Evolutionary conservation across 2,888 invertebrate genomes (phyloP).

Genomic region (Vanessa cardui): DNA sequence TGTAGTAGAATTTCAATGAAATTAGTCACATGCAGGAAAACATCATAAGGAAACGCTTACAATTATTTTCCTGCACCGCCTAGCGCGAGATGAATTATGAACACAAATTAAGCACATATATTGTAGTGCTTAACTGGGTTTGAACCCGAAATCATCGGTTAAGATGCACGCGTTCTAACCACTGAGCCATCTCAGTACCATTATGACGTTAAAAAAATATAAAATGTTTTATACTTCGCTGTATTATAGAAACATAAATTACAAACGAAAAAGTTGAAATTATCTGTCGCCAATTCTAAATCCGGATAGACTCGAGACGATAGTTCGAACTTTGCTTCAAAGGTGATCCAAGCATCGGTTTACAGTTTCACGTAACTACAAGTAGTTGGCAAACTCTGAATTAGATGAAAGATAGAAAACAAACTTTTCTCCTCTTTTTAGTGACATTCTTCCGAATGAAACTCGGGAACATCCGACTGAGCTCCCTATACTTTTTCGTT

Average conservation of each 20-base stretch:
- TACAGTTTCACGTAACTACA: slow-evolving; percentile 30
- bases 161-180: too few relatives aligned
- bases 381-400: slow-evolving; percentile 28
- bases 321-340: slow-evolving; percentile 33
- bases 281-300: slow-evolving; percentile 14
- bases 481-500: background rate
- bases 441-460: slow-evolving; percentile 8
- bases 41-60: too few relatives aligned
- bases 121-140: too few relatives aligned
- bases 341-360: slow-evolving; percentile 35
- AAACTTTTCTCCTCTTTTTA: slow-evolving; percentile 30
- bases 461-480: background rate
- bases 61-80: too few relatives aligned
- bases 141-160: too few relatives aligned
- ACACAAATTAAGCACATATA: too few relatives aligned
- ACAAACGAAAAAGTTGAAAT: background rate
- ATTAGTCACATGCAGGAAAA: too few relatives aligned
- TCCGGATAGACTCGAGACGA: slow-evolving; percentile 23
- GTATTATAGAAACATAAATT: background rate
- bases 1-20: too few relatives aligned
- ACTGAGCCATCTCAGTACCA: too few relatives aligned
- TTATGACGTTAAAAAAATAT: too few relatives aligned
- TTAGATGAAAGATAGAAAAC: slow-evolving; percentile 28
- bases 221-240: too few relatives aligned
- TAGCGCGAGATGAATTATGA: too few relatives aligned